These are phyloP conservation scores for Timandra comae DNA, from an alignment of 2,888 invertebrate genomes.

Conservation along the genomic window DNA sequence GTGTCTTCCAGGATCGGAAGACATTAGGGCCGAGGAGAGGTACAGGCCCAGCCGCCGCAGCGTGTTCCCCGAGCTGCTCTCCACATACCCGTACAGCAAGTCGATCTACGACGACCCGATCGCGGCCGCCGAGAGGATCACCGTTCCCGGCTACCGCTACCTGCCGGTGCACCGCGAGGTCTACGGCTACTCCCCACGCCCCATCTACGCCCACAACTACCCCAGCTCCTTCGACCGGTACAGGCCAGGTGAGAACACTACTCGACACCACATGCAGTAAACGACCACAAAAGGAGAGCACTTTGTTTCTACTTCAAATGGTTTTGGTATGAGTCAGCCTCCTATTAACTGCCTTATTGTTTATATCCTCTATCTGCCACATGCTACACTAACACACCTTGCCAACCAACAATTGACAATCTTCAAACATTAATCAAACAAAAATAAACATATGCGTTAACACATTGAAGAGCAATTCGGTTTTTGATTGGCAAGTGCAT, in stretches of 20 bases:
- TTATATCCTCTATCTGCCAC: slow-evolving; percentile 16
- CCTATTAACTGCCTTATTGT: slow-evolving; percentile 8
- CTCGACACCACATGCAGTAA: slow-evolving; percentile 12
- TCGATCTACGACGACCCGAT: slow-evolving; percentile 92
- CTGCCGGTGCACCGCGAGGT: slow-evolving; percentile 92
- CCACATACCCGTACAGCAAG: slow-evolving; percentile 86
- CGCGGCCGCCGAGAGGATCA: slow-evolving; percentile 88
- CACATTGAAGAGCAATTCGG: slow-evolving; percentile 25
- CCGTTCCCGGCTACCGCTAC: slow-evolving; percentile 93
- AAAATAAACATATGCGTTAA: slow-evolving; percentile 29
- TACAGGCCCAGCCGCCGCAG: slow-evolving; percentile 83
- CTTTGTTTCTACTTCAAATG: background rate
- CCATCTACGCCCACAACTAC: slow-evolving; percentile 92
- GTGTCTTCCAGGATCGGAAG: slow-evolving; percentile 84
- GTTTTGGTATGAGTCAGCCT: background rate
- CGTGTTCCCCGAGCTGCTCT: slow-evolving; percentile 84
- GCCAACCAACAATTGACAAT: slow-evolving; percentile 27
- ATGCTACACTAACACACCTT: slow-evolving; percentile 36
- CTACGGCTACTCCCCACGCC: slow-evolving; percentile 92
- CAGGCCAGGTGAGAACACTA: slow-evolving; percentile 85
- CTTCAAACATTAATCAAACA: slow-evolving; percentile 18
- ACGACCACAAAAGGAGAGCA: slow-evolving; percentile 1
- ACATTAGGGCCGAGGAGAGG: slow-evolving; percentile 91
- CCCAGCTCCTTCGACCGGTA: slow-evolving; percentile 83
- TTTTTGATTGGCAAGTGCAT: slow-evolving; percentile 43